Conservation (phyloP, 2,113 vertebrate species). For the Terrapene triunguis region DNA sequence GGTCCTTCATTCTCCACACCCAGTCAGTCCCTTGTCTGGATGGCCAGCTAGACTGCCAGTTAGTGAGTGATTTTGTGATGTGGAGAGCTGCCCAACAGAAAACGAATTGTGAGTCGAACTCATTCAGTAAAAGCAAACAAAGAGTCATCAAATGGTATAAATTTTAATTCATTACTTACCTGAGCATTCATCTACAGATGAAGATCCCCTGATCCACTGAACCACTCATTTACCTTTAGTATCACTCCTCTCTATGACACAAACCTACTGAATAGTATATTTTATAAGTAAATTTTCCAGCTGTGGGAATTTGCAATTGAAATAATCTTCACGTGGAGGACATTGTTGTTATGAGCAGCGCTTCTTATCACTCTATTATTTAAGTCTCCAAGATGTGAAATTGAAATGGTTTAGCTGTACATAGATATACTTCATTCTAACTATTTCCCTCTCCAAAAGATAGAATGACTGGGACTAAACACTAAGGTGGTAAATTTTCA, state of each 20-base stretch:
- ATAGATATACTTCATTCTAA: constrained; percentile 36
- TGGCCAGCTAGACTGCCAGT: neutral
- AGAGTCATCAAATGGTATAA: neutral
- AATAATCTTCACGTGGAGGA: neutral
- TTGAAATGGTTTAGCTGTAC: constrained; percentile 30
- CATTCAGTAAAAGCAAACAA: neutral
- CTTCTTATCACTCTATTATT: constrained; percentile 20
- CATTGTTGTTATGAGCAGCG: constrained; percentile 20
- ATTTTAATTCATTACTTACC: neutral
- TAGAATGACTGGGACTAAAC: constrained; percentile 60
- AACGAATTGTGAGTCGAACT: neutral
- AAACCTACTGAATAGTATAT: neutral
- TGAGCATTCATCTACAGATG: neutral
- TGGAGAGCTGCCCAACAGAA: neutral
- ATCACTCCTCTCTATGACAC: neutral
- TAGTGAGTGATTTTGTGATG: neutral
- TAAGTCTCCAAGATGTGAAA: constrained; percentile 44
- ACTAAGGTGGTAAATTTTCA: constrained; percentile 65
- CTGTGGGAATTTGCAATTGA: constrained; percentile 47
- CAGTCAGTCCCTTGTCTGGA: neutral
- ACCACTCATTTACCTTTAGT: constrained; percentile 14
- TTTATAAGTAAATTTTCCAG: constrained; percentile 48
- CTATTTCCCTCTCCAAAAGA: constrained; percentile 47
- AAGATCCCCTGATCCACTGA: neutral
- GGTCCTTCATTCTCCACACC: neutral